Evolutionary conservation across 2,797 vertebrate genomes (phyloP), one percentile per base, ranked within the genome.

Genomic region (Phoebastria nigripes): DNA sequence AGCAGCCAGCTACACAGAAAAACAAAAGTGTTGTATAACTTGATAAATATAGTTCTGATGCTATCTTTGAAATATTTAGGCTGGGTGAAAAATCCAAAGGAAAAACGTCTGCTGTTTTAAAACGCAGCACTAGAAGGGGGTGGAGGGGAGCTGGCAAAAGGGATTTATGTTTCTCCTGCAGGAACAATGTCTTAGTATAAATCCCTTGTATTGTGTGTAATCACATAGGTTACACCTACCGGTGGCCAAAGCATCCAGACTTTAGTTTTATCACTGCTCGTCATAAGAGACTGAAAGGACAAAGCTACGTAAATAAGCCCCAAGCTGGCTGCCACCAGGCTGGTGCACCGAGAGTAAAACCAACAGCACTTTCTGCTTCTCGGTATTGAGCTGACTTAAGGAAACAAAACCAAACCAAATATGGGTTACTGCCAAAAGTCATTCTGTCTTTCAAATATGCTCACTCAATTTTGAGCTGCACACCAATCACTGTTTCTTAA

Each of bases 61-160:
- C 91, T 97, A 90, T 94, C 88, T 95, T 93, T 85, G 76, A 94
- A 96, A 91, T 97, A 97, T 92, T 96, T 95, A 84, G 89, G 71
- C 94, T 95, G 94, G 87, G 42, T 47, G 61, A 74, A 93, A 86
- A 87, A 94, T 31, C 56, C 37, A 62, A 92, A 69, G 69, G 51
- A 80, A 79, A 86, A 93, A 73, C 11, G 25, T 87, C 83, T 96
- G 84, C 63, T 89, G 54, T 62, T 92, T 72, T 73, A 83, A 93
- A 82, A 77, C 6, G 25, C 56, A 67, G 73, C 62, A 33, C 49
- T 95, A 65, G 47, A 69, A 61, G 13, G 4, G 13, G 56, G 69
- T 62, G 77, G 82, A 90, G 33, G 44, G 22, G 39, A 95, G 55
- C 26, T 78, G 35, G 85, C 58, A 81, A 85, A 89, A 87, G 47